phyloP scores from a whole-genome alignment of 2,888 invertebrate genomes.

The Thysanoteuthis rhombus region DNA sequence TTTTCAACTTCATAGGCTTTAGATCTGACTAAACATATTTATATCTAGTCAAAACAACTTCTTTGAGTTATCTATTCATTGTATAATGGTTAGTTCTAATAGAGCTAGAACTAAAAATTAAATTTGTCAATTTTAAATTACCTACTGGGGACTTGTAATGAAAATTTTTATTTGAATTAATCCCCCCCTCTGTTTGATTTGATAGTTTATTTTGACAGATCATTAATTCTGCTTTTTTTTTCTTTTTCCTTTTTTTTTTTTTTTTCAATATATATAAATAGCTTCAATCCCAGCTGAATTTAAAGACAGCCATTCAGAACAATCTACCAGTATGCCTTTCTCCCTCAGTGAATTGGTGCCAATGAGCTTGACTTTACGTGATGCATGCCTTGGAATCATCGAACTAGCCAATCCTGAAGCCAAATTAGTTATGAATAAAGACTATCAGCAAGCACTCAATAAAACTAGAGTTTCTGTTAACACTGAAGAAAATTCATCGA shows the following conservation, averaged over 20 bases:
- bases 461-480: slow-evolving; percentile 41
- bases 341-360: slow-evolving; percentile 79
- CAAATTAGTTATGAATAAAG: slow-evolving; percentile 71
- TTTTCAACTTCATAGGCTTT: too few relatives aligned
- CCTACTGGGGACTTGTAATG: too few relatives aligned
- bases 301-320: neutral
- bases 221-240: neutral
- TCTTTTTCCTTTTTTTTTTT: neutral
- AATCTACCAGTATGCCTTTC: slow-evolving; percentile 74
- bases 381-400: slow-evolving; percentile 84
- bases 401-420: slow-evolving; percentile 87
- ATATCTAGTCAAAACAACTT: too few relatives aligned
- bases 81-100: too few relatives aligned
- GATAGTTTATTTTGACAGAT: too few relatives aligned
- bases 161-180: too few relatives aligned
- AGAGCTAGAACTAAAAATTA: too few relatives aligned
- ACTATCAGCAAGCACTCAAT: slow-evolving; percentile 73
- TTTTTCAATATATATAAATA: too few relatives aligned
- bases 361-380: slow-evolving; percentile 79
- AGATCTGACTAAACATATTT: too few relatives aligned
- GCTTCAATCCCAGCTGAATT: slow-evolving; percentile 17
- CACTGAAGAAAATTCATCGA: slow-evolving; percentile 63
- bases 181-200: too few relatives aligned
- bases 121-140: too few relatives aligned
- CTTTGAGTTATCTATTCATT: too few relatives aligned